Conservation (phyloP, 2,797 vertebrate genomes). For the Onychomys torridus region DNA sequence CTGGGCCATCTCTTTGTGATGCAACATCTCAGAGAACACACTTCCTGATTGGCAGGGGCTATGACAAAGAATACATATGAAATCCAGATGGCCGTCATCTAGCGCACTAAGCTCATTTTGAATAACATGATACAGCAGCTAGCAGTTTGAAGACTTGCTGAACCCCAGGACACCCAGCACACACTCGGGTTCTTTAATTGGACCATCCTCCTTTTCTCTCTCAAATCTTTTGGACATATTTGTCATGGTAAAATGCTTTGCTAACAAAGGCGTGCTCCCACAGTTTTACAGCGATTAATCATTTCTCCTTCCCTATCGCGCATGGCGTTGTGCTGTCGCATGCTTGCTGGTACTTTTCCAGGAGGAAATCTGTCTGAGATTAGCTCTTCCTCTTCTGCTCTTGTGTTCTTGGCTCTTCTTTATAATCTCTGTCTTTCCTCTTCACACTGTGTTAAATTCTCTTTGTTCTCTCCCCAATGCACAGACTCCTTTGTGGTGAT, state of each 20-base stretch:
- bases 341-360: slow-evolving; percentile 1
- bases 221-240: not conserved
- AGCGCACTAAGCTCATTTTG: not conserved
- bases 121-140: not conserved
- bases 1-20: not conserved
- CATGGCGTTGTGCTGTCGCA: not conserved
- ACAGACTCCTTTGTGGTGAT: not conserved
- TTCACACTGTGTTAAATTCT: not conserved
- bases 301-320: not conserved
- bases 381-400: not conserved
- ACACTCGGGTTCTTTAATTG: not conserved
- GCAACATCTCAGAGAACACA: not conserved
- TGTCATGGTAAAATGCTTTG: not conserved
- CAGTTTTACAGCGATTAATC: not conserved
- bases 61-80: not conserved
- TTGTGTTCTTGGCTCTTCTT: not conserved
- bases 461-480: not conserved
- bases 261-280: not conserved
- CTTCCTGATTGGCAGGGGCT: not conserved
- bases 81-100: not conserved
- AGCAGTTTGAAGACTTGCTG: not conserved
- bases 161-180: not conserved
- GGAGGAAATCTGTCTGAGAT: slow-evolving; percentile 41
- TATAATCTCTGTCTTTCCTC: not conserved
- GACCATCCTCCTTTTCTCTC: not conserved